Percentiles rank a stretch among this genome's conserved stretches.
Conservation (phyloP, 2,888 invertebrate species). For the Chrysolina americana region DNA sequence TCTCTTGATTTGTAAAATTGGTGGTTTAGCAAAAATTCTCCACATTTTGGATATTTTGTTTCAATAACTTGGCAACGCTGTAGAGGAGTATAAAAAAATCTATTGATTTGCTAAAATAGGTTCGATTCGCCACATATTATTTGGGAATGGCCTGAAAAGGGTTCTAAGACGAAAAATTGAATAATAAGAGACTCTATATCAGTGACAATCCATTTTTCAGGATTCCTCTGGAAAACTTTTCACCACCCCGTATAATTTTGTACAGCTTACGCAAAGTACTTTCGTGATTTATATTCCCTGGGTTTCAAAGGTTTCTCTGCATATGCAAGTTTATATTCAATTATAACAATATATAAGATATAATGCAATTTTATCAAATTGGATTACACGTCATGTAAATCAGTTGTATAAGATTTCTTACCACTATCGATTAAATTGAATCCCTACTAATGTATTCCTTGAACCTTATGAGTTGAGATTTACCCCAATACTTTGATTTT, state of each 20-base stretch:
- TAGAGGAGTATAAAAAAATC: too few relatives aligned
- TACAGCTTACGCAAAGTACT: background rate
- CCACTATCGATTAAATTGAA: constrained; percentile 55
- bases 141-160: too few relatives aligned
- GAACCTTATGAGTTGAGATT: constrained; percentile 14
- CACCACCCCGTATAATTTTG: background rate
- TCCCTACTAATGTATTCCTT: constrained; percentile 34
- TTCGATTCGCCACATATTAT: too few relatives aligned
- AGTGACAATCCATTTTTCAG: too few relatives aligned
- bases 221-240: too few relatives aligned
- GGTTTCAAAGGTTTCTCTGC: constrained; percentile 36
- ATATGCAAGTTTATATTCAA: constrained; percentile 40
- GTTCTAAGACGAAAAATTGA: too few relatives aligned
- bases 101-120: too few relatives aligned
- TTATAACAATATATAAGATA: constrained; percentile 43
- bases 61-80: too few relatives aligned
- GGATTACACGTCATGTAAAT: constrained; percentile 57
- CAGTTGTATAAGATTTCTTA: constrained; percentile 58
- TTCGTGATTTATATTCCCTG: constrained; percentile 27
- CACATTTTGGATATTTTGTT: too few relatives aligned
- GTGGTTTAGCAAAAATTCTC: too few relatives aligned
- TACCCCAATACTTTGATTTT: constrained; percentile 1
- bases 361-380: constrained; percentile 64
- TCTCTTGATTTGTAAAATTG: too few relatives aligned
- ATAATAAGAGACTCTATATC: too few relatives aligned